Evolutionary conservation across 2,113 vertebrate species (phyloP), one percentile per base, ranked within the genome.

Genomic region (Periophthalmus modestus): DNA sequence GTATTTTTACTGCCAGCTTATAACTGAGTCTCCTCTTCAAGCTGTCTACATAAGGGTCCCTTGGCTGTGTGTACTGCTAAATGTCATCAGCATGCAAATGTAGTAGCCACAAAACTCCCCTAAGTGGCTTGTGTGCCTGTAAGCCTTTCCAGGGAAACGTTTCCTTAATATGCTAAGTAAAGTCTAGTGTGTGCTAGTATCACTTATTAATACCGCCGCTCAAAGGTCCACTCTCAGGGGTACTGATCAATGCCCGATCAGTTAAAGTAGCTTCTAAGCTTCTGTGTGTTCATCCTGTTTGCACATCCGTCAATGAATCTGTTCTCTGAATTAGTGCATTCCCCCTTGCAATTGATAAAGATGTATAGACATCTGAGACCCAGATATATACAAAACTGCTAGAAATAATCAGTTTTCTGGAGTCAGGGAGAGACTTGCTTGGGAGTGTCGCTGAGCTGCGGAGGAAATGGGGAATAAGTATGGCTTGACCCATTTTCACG

Each of bases 101-200:
- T 50, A 55, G 76, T 79, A 69, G 78, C 74, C 69, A 70, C 86
- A 82, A 82, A 82, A 79, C 80, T 68, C 78, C 83, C 79, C 76
- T 81, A 80, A 89, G 80, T 86, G 85, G 72, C 75, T 85, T 84
- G 74, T 70, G 73, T 68, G 75, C 82, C 74, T 82, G 79, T 72
- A 75, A 87, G 79, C 82, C 74, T 84, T 62, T 67, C 75, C 81
- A 84, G 69, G 69, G 82, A 88, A 85, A 72, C 14, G 28, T 15
- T 69, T 78, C 75, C 81, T 89, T 88, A 91, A 89, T 88, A 91
- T 84, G 82, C 75, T 68, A 69, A 85, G 80, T 82, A 81, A 86
- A 82, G 77, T 87, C 74, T 79, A 85, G 79, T 70, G 66, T 73
- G 73, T 73, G 81, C 75, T 78, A 79, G 68, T 63, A 81, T 87